Conservation (phyloP, 2,113 vertebrate genomes). For the Eolophus roseicapilla region DNA sequence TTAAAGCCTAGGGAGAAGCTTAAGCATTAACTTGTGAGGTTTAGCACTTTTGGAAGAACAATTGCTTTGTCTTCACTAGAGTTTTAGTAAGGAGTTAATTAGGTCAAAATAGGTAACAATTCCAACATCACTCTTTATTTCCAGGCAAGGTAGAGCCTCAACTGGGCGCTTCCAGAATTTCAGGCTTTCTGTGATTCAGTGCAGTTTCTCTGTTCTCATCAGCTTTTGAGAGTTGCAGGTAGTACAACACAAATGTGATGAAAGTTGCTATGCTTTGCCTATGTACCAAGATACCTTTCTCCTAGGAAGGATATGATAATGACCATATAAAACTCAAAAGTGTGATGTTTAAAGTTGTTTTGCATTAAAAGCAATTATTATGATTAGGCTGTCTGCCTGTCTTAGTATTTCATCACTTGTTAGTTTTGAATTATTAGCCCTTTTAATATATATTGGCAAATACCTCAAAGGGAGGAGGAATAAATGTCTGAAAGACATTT, state of each 20-base stretch:
- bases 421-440: background rate
- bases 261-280: background rate
- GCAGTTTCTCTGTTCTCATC: background rate
- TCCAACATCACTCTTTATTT: background rate
- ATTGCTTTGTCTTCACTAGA: background rate
- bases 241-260: background rate
- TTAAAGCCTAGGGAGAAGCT: slow-evolving; percentile 7
- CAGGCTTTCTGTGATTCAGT: background rate
- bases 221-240: background rate
- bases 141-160: background rate
- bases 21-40: background rate
- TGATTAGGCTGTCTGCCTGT: background rate
- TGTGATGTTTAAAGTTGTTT: background rate
- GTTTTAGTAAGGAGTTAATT: background rate
- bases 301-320: background rate
- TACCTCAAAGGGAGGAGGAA: background rate
- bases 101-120: background rate
- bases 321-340: background rate
- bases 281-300: background rate
- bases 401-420: background rate
- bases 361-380: background rate
- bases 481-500: background rate
- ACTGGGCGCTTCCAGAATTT: background rate
- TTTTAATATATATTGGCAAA: background rate
- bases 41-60: background rate